phyloP scores from a whole-genome alignment of 2,797 vertebrate species.

The Meda fulgida region DNA sequence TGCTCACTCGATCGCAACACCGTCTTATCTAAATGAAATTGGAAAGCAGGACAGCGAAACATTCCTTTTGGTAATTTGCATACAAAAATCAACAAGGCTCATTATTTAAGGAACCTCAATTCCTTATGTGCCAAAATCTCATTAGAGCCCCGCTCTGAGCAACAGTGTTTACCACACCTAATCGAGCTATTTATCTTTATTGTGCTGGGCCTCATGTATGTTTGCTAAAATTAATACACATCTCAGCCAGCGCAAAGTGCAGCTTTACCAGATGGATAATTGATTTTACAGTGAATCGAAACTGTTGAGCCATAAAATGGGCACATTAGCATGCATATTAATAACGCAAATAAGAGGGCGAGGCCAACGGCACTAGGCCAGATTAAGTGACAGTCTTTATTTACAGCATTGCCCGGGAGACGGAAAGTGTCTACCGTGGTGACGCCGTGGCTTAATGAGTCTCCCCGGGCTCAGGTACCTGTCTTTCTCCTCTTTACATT shows the following conservation, averaged over 20 bases:
- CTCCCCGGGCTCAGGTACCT: slow-evolving; percentile 5
- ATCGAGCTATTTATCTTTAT: slow-evolving; percentile 74
- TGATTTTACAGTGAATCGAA: slow-evolving; percentile 72
- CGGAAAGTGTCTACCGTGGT: slow-evolving; percentile 39
- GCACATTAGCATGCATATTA: slow-evolving; percentile 72
- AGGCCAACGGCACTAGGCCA: slow-evolving; percentile 55
- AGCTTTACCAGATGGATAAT: slow-evolving; percentile 78
- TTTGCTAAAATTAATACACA: slow-evolving; percentile 72
- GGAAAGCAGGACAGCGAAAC: slow-evolving; percentile 70
- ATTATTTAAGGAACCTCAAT: slow-evolving; percentile 71
- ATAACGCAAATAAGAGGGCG: slow-evolving; percentile 65
- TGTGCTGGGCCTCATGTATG: slow-evolving; percentile 71
- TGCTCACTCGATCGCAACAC: slow-evolving; percentile 62
- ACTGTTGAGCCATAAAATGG: slow-evolving; percentile 73
- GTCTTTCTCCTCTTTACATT: not conserved
- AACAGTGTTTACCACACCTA: slow-evolving; percentile 69
- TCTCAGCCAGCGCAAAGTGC: slow-evolving; percentile 68
- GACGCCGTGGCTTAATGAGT: slow-evolving; percentile 51
- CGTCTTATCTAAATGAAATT: slow-evolving; percentile 71
- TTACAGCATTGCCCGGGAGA: slow-evolving; percentile 63
- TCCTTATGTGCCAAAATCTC: slow-evolving; percentile 71
- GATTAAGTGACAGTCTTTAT: slow-evolving; percentile 68
- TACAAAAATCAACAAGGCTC: slow-evolving; percentile 70
- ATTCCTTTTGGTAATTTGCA: slow-evolving; percentile 69
- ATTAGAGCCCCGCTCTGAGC: slow-evolving; percentile 64